Evolutionary conservation across 2,113 vertebrate species (phyloP).

Genomic region (Lasiurus borealis): DNA sequence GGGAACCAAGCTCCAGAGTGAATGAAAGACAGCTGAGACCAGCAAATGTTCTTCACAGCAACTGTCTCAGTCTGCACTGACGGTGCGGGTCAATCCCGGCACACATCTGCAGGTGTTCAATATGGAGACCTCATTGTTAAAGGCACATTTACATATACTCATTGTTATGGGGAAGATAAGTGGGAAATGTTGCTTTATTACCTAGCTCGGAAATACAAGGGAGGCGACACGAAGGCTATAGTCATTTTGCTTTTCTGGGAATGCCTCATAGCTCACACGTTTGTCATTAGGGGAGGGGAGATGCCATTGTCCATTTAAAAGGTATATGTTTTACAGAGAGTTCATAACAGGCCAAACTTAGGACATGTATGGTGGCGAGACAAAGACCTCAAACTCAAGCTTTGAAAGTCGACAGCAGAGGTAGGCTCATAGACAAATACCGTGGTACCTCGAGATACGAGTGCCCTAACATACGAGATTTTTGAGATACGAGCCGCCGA

Average conservation of each 20-base stretch:
- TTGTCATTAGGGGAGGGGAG: neutral
- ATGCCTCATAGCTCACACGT: conserved; percentile 1
- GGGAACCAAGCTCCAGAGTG: conserved; percentile 77
- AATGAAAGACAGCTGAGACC: conserved; percentile 84
- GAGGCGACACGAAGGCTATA: neutral
- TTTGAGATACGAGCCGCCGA: no score
- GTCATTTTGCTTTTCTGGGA: conserved; percentile 27
- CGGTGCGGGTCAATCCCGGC: conserved; percentile 18
- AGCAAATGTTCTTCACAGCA: conserved; percentile 75
- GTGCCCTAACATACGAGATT: no score
- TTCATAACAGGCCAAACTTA: neutral
- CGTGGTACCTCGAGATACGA: no score
- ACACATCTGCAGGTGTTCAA: conserved; percentile 32
- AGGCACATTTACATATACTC: neutral
- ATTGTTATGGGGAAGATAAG: neutral
- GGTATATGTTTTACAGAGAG: conserved; percentile 19
- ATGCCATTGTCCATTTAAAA: conserved; percentile 21
- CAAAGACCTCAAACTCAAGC: neutral
- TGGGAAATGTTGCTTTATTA: neutral
- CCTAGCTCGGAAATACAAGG: neutral
- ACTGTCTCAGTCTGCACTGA: conserved; percentile 75
- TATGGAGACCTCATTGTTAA: neutral
- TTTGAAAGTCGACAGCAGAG: neutral
- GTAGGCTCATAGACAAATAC: neutral
- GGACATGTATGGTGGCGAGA: neutral